Evolutionary conservation across 2,113 vertebrate species (phyloP).

Genomic region (Lampris megalopsis): DNA sequence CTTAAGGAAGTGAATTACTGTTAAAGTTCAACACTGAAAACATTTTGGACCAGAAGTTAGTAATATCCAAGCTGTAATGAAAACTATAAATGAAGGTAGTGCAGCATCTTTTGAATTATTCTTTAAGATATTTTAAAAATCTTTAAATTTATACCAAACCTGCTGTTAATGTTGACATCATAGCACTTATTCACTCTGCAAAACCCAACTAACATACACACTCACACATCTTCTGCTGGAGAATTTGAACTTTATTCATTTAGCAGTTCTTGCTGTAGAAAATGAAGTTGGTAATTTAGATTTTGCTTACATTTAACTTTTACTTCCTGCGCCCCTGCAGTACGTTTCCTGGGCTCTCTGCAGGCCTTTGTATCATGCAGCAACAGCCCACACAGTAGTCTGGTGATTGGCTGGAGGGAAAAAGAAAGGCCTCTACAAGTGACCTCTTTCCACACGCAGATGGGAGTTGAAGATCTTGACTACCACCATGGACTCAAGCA

Average conservation of each 20-base stretch:
- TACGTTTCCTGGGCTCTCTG: slow-evolving; percentile 79
- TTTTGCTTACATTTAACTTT: slow-evolving; percentile 3
- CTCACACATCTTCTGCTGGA: too few relatives aligned
- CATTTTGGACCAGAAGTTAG: slow-evolving; percentile 31
- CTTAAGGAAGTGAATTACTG: slow-evolving; percentile 41
- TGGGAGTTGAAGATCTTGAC: slow-evolving; percentile 84
- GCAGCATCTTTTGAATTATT: too few relatives aligned
- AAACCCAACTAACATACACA: too few relatives aligned
- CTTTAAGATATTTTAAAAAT: too few relatives aligned
- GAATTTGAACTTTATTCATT: too few relatives aligned
- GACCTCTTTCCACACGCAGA: slow-evolving; percentile 74
- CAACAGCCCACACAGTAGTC: slow-evolving; percentile 71
- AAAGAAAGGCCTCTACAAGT: slow-evolving; percentile 74
- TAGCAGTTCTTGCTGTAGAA: too few relatives aligned
- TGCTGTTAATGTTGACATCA: too few relatives aligned
- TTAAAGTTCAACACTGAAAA: slow-evolving; percentile 23
- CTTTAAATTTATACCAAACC: too few relatives aligned
- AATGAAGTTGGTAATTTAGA: not conserved
- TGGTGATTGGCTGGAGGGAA: slow-evolving; percentile 83
- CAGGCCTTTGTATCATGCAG: slow-evolving; percentile 85
- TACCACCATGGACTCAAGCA: slow-evolving; percentile 83
- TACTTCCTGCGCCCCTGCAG: slow-evolving; percentile 51
- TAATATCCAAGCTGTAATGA: slow-evolving; percentile 37
- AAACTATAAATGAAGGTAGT: slow-evolving; percentile 32
- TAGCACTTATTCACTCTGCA: too few relatives aligned